Base-by-base conservation (phyloP, 1,140 invertebrate species). In the Megathymus violae region DNA sequence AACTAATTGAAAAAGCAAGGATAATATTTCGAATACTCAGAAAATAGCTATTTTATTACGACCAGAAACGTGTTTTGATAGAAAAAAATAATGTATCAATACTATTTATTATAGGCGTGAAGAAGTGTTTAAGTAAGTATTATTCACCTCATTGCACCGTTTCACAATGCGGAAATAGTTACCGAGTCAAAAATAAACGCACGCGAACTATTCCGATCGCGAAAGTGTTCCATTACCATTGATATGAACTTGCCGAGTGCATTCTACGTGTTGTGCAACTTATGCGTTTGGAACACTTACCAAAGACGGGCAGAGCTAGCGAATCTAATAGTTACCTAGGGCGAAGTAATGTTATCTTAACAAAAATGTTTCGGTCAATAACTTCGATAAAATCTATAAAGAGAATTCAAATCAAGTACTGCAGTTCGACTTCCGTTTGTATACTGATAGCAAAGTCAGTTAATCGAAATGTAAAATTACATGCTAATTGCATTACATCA, bases 351-450 rank as follows among this genome's bases (percentile, higher is more conserved):
- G 62, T 72, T 68, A 76, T 78, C 62, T 76, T 65, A 65, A 73
- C 70, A 68, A 63, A 73, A 76, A 69, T 71, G 75, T 84, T 84
- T 64, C 71, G 76, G 69, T 76, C 74, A 74, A 85, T 85, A 85
- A 82, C 71, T 66, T 71, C 60, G 81, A 85, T 88, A 85, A 65
- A 52, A 85, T 87, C 82, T 47, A 65, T 54, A 47, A 60, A 60
- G 38, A 58, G 47, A 66, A 58, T 70, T 50, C 44, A 51, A 27
- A 46, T 47, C 48, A 34, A 73, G 17, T 73, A 62, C 43, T 61
- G 69, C 67, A 71, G 69, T 50, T 69, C 16, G 22, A 13, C 25
- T 4, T 56, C 22, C 52, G 40, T 15, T 44, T 2, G 19, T 43
- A 6, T 19, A 15, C 38, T 36, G 16, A 54, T 54, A 36, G 17